phyloP scores from a whole-genome alignment of 2,888 invertebrate species.

The Eremobia ochroleuca region DNA sequence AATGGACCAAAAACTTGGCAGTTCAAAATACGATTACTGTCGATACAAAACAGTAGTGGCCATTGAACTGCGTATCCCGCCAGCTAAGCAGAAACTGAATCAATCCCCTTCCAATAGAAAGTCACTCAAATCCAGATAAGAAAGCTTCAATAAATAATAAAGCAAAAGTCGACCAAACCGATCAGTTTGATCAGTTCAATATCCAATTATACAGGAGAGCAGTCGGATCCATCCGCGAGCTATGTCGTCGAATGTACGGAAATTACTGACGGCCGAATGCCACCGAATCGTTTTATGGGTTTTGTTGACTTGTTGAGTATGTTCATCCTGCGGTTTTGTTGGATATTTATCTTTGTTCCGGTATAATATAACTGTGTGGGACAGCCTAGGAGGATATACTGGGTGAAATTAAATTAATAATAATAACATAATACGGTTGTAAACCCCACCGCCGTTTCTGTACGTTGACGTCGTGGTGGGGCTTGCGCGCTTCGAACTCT shows the following conservation, averaged over 20 bases:
- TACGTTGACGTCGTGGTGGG: too few relatives aligned
- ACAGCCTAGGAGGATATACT: too few relatives aligned
- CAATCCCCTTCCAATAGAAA: conserved; percentile 7
- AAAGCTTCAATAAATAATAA: conserved; percentile 40
- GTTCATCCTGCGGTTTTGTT: conserved; percentile 4
- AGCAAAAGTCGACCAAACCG: conserved; percentile 30
- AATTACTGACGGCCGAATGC: conserved; percentile 37
- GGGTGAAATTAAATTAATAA: too few relatives aligned
- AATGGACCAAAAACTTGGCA: too few relatives aligned
- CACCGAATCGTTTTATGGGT: conserved; percentile 23
- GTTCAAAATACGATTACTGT: neutral
- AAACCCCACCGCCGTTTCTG: too few relatives aligned
- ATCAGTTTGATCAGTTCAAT: conserved; percentile 33
- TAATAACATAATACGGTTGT: too few relatives aligned
- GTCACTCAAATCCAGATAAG: conserved; percentile 26
- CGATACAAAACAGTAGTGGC: neutral
- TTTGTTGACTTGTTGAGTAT: conserved; percentile 34
- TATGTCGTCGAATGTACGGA: conserved; percentile 33
- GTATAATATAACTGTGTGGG: too few relatives aligned
- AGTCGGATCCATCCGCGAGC: conserved; percentile 19
- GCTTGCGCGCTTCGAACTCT: too few relatives aligned
- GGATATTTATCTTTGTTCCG: too few relatives aligned
- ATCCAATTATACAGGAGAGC: conserved; percentile 45
- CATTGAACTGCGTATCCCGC: neutral
- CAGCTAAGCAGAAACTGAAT: conserved; percentile 17